Percentiles rank a stretch among this genome's conserved stretches.
Evolutionary conservation across 92 coral and sea anemone species (phyloP).

Genomic region (Blastomussa wellsi): DNA sequence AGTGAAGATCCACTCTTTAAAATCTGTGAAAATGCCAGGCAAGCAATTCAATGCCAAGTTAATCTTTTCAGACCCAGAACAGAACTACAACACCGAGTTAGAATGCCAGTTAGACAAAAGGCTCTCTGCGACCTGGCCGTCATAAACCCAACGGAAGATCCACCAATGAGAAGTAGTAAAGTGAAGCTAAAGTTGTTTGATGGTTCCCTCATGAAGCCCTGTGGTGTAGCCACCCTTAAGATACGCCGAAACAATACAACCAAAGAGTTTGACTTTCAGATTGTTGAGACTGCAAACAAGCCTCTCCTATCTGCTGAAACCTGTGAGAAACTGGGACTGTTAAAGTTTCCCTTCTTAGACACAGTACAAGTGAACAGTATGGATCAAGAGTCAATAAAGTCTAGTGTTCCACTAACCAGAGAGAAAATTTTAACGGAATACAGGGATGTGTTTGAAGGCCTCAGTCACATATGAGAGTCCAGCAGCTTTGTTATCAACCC

Average conservation of each 20-base stretch:
- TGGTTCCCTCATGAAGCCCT: slow-evolving; percentile 36
- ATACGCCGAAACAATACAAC: slow-evolving; percentile 7
- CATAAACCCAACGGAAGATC: slow-evolving; percentile 44
- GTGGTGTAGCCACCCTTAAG: background rate
- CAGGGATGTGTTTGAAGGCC: no score
- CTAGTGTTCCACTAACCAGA: no score
- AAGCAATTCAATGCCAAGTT: background rate
- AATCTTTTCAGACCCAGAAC: slow-evolving; percentile 17
- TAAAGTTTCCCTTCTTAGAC: no score
- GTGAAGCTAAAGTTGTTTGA: slow-evolving; percentile 49
- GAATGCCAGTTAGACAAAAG: slow-evolving; percentile 44
- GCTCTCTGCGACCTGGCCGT: slow-evolving; percentile 27
- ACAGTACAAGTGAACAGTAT: no score
- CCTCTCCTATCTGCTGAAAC: no score
- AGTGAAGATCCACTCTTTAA: background rate
- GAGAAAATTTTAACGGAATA: no score
- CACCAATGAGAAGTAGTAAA: slow-evolving; percentile 35
- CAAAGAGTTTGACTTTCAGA: no score
- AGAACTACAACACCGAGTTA: slow-evolving; percentile 16
- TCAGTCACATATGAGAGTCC: no score
- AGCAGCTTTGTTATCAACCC: no score
- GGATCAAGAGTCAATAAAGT: no score
- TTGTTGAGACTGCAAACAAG: no score
- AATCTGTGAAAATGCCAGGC: background rate
- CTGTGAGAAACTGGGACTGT: no score